Percentiles rank a stretch among this genome's conserved stretches.
phyloP scores from a whole-genome alignment of 1,140 invertebrate genomes.

The Acyrthosiphon pisum region DNA sequence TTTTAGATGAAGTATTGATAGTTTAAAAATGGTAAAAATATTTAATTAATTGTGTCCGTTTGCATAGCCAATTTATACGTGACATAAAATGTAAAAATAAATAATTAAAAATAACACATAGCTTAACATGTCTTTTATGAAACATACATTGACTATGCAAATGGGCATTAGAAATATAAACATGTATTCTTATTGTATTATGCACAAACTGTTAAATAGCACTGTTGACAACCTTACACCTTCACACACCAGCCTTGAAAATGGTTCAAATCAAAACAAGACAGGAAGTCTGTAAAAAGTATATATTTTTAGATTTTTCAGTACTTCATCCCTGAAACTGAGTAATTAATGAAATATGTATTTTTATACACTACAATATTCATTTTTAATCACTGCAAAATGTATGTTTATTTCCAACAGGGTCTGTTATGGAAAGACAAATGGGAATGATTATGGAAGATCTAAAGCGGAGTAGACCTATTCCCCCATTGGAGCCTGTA shows the following conservation, averaged over 20 bases:
- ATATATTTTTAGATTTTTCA: not conserved
- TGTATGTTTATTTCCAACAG: not conserved
- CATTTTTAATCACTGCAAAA: not conserved
- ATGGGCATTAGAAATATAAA: conserved; percentile 14
- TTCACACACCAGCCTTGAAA: not conserved
- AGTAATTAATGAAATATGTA: not conserved
- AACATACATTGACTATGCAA: too few species aligned
- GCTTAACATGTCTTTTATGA: too few species aligned
- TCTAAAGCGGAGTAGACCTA: not conserved
- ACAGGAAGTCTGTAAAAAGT: not conserved
- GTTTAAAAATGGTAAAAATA: conserved; percentile 29
- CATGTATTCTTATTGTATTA: conserved; percentile 1
- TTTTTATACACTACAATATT: not conserved
- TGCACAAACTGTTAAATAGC: not conserved
- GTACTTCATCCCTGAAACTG: not conserved
- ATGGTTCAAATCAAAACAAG: conserved; percentile 11
- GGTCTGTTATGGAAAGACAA: not conserved
- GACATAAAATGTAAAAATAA: too few species aligned
- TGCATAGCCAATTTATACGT: too few species aligned
- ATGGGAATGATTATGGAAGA: not conserved
- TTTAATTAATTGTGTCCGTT: not conserved
- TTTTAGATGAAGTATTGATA: not conserved
- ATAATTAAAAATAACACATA: too few species aligned
- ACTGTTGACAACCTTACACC: not conserved
- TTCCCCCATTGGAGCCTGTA: not conserved